Evolutionary conservation across 2,113 vertebrate species (phyloP).

Genomic region (Tapirus terrestris): DNA sequence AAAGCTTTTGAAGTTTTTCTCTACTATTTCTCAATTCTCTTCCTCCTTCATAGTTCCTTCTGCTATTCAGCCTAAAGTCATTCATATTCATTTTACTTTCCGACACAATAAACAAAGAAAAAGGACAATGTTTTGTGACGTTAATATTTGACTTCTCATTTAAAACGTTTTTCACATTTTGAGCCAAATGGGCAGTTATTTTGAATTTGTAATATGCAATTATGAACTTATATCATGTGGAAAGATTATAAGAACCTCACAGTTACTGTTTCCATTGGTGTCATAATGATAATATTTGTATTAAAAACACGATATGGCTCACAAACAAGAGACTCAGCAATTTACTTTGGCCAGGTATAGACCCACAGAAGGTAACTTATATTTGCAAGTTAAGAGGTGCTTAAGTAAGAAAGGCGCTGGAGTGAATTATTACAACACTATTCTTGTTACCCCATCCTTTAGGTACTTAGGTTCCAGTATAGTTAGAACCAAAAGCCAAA

Average conservation of each 20-base stretch:
- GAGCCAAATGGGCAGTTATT: constrained; percentile 65
- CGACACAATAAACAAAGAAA: constrained; percentile 79
- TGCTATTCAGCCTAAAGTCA: constrained; percentile 79
- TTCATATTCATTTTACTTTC: constrained; percentile 83
- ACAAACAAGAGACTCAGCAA: constrained; percentile 56
- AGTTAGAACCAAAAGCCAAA: constrained; percentile 89
- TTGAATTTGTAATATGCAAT: constrained; percentile 48
- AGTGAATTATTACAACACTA: constrained; percentile 74
- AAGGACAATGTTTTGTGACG: constrained; percentile 72
- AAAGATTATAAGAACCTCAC: constrained; percentile 52
- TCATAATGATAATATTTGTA: constrained; percentile 48
- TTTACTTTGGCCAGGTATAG: constrained; percentile 51
- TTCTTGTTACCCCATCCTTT: constrained; percentile 78
- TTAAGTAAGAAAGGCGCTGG: constrained; percentile 16
- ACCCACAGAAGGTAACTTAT: constrained; percentile 47
- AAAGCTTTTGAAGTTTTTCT: constrained; percentile 6
- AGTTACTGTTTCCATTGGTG: constrained; percentile 11
- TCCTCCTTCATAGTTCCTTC: constrained; percentile 59
- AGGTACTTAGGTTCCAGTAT: constrained; percentile 84
- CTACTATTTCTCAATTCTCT: constrained; percentile 73
- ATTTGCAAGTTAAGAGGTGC: constrained; percentile 63
- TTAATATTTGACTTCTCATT: constrained; percentile 53
- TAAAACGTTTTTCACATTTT: constrained; percentile 60
- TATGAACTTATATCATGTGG: constrained; percentile 56
- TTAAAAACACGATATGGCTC: constrained; percentile 43